These are phyloP conservation scores for Microdon myrmicae DNA, from an alignment of 2,888 invertebrate genomes.

Conservation along the genomic window DNA sequence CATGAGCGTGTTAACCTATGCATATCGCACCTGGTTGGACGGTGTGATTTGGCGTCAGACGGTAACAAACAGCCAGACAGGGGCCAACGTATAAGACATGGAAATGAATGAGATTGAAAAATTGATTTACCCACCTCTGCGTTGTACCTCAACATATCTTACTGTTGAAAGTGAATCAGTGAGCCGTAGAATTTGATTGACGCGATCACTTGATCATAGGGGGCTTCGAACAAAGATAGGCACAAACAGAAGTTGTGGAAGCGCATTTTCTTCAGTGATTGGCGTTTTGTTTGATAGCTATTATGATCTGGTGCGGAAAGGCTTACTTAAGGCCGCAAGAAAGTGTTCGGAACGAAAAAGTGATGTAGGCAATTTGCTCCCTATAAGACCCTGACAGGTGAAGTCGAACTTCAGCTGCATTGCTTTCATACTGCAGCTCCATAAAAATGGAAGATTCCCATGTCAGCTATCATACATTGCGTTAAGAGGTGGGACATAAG, in stretches of 20 bases:
- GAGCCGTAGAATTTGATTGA: slow-evolving; percentile 44
- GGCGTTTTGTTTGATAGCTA: background rate
- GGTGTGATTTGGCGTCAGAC: slow-evolving; percentile 9
- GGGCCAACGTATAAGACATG: slow-evolving; percentile 21
- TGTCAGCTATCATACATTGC: too few species aligned
- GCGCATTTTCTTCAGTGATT: slow-evolving; percentile 2
- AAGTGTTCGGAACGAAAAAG: too few species aligned
- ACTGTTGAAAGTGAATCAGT: slow-evolving; percentile 41
- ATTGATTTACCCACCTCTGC: slow-evolving; percentile 17
- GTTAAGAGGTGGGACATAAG: too few species aligned
- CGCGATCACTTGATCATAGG: slow-evolving; percentile 23
- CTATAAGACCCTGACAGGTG: too few species aligned
- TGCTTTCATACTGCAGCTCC: too few species aligned
- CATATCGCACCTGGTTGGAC: slow-evolving; percentile 59
- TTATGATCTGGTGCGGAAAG: too few species aligned
- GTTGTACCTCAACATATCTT: slow-evolving; percentile 1
- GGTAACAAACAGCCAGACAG: slow-evolving; percentile 8
- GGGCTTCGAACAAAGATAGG: background rate
- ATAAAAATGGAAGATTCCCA: too few species aligned
- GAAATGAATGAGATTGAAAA: slow-evolving; percentile 43
- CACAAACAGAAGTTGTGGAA: slow-evolving; percentile 12
- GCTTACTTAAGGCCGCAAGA: too few species aligned
- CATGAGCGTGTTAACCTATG: slow-evolving; percentile 66
- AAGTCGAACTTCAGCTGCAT: too few species aligned
- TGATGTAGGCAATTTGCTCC: too few species aligned